Evolutionary conservation across 2,797 vertebrate genomes (phyloP).

Genomic region (Microcaecilia unicolor): DNA sequence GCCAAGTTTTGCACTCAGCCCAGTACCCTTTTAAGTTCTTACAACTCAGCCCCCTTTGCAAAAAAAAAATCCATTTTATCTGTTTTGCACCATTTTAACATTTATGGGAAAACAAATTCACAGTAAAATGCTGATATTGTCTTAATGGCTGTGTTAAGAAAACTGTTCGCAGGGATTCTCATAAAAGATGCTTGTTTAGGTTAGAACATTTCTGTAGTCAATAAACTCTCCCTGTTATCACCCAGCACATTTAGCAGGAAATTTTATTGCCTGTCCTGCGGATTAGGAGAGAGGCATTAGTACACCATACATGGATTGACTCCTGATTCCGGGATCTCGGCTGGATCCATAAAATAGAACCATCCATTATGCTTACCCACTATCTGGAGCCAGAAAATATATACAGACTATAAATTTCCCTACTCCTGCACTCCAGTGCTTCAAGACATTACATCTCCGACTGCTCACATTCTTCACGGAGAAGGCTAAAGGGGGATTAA

Average conservation of each 20-base stretch:
- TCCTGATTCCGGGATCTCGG: slow-evolving; percentile 41
- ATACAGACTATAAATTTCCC: slow-evolving; percentile 83
- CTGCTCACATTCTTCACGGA: slow-evolving; percentile 44
- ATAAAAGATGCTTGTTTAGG: slow-evolving; percentile 37
- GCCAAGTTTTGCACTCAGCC: too few species aligned
- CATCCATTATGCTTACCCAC: slow-evolving; percentile 57
- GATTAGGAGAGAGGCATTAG: slow-evolving; percentile 42
- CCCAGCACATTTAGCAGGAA: slow-evolving; percentile 34
- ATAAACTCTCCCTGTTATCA: slow-evolving; percentile 42
- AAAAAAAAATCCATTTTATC: neutral
- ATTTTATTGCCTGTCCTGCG: slow-evolving; percentile 40
- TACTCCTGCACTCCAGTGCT: slow-evolving; percentile 35
- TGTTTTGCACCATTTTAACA: neutral
- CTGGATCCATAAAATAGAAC: slow-evolving; percentile 61
- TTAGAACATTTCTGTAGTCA: slow-evolving; percentile 32
- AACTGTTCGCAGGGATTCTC: slow-evolving; percentile 21
- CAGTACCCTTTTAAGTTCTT: neutral
- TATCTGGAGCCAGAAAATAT: slow-evolving; percentile 84
- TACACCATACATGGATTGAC: slow-evolving; percentile 61
- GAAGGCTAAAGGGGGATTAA: slow-evolving; percentile 26
- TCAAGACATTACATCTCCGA: slow-evolving; percentile 34
- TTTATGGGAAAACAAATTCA: slow-evolving; percentile 22
- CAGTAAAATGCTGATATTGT: slow-evolving; percentile 15
- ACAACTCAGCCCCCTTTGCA: neutral
- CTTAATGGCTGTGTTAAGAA: slow-evolving; percentile 11